phyloP scores from a whole-genome alignment of 2,888 invertebrate species.

The Cryptus armator region DNA sequence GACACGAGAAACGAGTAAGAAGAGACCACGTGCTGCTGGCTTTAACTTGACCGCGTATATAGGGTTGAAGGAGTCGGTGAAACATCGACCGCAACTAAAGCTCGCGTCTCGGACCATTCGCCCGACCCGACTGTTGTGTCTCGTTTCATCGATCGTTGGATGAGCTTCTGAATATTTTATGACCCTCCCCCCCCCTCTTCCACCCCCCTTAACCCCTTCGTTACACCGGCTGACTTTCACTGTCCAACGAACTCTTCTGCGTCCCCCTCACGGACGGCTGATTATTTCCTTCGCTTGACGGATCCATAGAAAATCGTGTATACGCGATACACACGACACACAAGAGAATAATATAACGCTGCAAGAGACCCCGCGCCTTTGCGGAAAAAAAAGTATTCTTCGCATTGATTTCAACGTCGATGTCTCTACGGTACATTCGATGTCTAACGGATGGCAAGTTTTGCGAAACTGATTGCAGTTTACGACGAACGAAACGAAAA shows the following conservation, averaged over 20 bases:
- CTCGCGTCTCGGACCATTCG: not conserved
- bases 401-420: conserved; percentile 24
- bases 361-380: conserved; percentile 16
- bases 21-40: conserved; percentile 24
- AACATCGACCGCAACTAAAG: not conserved
- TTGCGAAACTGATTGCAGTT: conserved; percentile 74
- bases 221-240: conserved; percentile 1
- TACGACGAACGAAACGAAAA: conserved; percentile 59
- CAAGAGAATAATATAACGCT: not conserved
- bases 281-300: conserved; percentile 58
- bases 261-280: conserved; percentile 27
- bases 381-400: conserved; percentile 34
- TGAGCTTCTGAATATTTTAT: conserved; percentile 60
- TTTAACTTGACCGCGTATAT: conserved; percentile 26
- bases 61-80: not conserved
- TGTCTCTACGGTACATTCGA: not conserved
- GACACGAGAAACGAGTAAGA: conserved; percentile 15
- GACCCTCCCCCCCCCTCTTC: not conserved
- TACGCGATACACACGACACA: not conserved
- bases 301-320: conserved; percentile 39
- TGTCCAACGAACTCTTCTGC: conserved; percentile 2
- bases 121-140: conserved; percentile 18
- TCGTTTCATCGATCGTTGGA: conserved; percentile 39
- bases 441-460: conserved; percentile 41
- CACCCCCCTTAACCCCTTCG: conserved; percentile 15